These are phyloP conservation scores for Rhizomys pruinosus DNA, from an alignment of 2,113 vertebrate genomes.

Conservation along the genomic window DNA sequence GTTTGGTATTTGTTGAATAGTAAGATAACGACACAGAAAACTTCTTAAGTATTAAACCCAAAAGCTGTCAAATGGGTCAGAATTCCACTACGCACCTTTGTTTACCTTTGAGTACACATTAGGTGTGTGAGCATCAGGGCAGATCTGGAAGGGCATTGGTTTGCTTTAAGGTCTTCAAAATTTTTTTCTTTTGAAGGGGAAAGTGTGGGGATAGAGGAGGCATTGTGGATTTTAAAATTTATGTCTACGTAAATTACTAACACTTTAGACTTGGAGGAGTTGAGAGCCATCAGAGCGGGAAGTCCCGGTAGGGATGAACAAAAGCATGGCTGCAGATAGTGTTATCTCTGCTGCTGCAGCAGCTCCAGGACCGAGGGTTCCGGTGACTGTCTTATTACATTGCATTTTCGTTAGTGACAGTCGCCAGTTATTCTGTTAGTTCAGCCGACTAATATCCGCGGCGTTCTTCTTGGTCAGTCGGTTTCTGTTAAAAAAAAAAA, in stretches of 20 bases:
- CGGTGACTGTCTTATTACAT: conserved; percentile 32
- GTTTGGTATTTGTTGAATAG: conserved; percentile 16
- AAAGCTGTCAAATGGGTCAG: conserved; percentile 36
- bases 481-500: background rate
- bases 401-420: conserved; percentile 69
- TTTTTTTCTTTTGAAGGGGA: conserved; percentile 6
- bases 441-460: conserved; percentile 11
- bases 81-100: conserved; percentile 6
- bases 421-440: conserved; percentile 57
- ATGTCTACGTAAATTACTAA: background rate
- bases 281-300: conserved; percentile 43
- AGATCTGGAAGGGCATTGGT: background rate
- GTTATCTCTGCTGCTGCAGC: conserved; percentile 64
- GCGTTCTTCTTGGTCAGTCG: conserved; percentile 24
- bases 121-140: background rate
- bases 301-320: conserved; percentile 68
- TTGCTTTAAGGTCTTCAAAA: conserved; percentile 26
- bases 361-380: conserved; percentile 47
- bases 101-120: conserved; percentile 50
- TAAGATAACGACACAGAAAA: background rate
- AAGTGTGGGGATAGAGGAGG: background rate
- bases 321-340: conserved; percentile 65
- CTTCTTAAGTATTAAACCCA: background rate
- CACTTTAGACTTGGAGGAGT: conserved; percentile 42
- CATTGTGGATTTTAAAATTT: conserved; percentile 26